A percentile compares a stretch with the other conserved stretches of the same genome.
Conservation (phyloP, 1,140 invertebrate species). For the Tenebrio molitor region DNA sequence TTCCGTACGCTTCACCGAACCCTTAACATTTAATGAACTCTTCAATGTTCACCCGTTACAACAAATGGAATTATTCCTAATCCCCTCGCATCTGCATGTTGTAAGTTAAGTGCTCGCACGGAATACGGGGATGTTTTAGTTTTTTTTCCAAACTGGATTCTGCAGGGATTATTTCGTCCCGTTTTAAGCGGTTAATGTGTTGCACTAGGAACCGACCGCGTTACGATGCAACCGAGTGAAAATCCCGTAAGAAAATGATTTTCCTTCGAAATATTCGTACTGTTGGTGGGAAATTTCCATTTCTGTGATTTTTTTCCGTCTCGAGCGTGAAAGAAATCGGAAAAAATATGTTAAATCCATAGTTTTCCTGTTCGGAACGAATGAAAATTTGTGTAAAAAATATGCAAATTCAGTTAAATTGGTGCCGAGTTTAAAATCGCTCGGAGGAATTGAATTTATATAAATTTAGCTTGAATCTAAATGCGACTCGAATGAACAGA, state of each 20-base stretch:
- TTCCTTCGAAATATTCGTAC: neutral
- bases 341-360: slow-evolving; percentile 38
- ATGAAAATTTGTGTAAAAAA: slow-evolving; percentile 45
- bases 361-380: slow-evolving; percentile 32
- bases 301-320: slow-evolving; percentile 16
- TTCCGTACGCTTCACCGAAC: neutral
- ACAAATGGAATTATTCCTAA: slow-evolving; percentile 48
- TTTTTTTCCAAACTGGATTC: slow-evolving; percentile 13
- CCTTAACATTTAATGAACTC: slow-evolving; percentile 47
- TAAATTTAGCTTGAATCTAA: slow-evolving; percentile 43
- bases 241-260: neutral
- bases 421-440: slow-evolving; percentile 42
- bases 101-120: slow-evolving; percentile 20
- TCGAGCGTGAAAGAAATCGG: slow-evolving; percentile 18
- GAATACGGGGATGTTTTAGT: slow-evolving; percentile 6
- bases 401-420: slow-evolving; percentile 45
- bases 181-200: slow-evolving; percentile 19
- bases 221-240: neutral
- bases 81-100: slow-evolving; percentile 29
- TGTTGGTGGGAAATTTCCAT: slow-evolving; percentile 2
- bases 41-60: slow-evolving; percentile 35
- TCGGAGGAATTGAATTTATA: slow-evolving; percentile 44
- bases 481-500: slow-evolving; percentile 32
- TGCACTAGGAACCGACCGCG: neutral
- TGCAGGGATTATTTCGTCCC: slow-evolving; percentile 4